Conservation (phyloP, 2,888 invertebrate species). For the Pteria penguin region DNA sequence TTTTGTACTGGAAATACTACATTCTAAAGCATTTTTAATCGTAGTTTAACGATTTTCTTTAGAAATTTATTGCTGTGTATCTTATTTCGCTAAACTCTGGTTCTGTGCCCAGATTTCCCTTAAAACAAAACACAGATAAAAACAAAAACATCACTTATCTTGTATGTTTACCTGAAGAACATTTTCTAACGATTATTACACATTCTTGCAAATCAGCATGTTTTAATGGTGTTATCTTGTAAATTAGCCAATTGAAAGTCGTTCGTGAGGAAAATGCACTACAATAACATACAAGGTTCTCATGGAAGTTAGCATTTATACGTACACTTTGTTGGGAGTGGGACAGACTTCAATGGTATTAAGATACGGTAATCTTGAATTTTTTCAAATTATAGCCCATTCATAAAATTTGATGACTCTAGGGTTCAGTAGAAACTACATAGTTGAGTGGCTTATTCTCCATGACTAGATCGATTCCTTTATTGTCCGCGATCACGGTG, state of each 20-base stretch:
- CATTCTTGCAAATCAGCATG: neutral
- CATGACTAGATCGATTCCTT: too few relatives aligned
- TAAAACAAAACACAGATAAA: neutral
- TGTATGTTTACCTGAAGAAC: neutral
- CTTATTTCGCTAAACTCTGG: too few relatives aligned
- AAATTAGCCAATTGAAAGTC: neutral
- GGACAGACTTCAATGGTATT: neutral
- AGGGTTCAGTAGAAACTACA: too few relatives aligned
- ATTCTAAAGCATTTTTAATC: too few relatives aligned
- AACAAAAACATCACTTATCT: neutral
- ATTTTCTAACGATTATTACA: neutral
- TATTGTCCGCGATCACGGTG: too few relatives aligned
- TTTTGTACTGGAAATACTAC: too few relatives aligned
- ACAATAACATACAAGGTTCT: neutral
- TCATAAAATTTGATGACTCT: too few relatives aligned
- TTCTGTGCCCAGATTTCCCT: too few relatives aligned
- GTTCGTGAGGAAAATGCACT: neutral
- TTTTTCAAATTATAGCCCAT: neutral
- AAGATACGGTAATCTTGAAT: neutral
- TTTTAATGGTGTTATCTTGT: neutral
- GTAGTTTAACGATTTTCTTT: too few relatives aligned
- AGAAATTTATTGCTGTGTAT: too few relatives aligned
- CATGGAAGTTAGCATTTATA: neutral
- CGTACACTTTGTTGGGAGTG: neutral
- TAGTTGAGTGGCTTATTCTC: too few relatives aligned